phyloP scores from a whole-genome alignment of 2,888 invertebrate species.

The Vannuccia rotundouncinata region DNA sequence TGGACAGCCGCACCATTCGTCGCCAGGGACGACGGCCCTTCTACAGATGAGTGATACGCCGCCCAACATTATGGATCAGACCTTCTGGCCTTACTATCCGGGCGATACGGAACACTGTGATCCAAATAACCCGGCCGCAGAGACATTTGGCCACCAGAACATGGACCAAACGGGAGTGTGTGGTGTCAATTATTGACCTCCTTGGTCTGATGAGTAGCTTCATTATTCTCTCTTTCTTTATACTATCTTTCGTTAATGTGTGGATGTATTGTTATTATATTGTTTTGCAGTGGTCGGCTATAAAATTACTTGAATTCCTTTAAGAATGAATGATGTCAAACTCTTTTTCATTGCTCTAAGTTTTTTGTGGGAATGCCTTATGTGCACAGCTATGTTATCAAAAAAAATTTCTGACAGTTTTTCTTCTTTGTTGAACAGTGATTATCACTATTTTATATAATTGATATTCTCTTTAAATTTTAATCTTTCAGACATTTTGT shows the following conservation, averaged over 20 bases:
- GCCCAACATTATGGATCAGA: not conserved
- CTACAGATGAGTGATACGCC: not conserved
- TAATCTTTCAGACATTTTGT: too few species aligned
- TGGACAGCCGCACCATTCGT: not conserved
- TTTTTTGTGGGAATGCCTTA: not conserved
- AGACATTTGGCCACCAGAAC: not conserved
- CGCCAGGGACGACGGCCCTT: not conserved
- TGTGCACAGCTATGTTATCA: not conserved
- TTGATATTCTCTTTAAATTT: too few species aligned
- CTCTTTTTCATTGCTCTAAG: not conserved
- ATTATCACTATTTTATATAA: too few species aligned
- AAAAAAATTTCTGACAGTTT: too few species aligned
- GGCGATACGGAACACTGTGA: not conserved
- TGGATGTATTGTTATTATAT: not conserved
- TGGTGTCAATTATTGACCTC: not conserved
- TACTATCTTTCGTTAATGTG: too few species aligned
- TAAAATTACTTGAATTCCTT: not conserved
- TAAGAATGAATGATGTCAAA: not conserved
- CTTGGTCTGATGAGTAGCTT: too few species aligned
- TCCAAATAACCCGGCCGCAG: not conserved
- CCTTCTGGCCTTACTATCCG: not conserved
- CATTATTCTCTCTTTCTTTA: too few species aligned
- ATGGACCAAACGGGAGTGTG: not conserved
- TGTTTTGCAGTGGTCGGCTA: conserved; percentile 2
- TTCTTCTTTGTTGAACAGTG: too few species aligned